These are phyloP conservation scores for Drosophila pseudotakahashii DNA, from an alignment of 2,888 invertebrate genomes.

Conservation along the genomic window DNA sequence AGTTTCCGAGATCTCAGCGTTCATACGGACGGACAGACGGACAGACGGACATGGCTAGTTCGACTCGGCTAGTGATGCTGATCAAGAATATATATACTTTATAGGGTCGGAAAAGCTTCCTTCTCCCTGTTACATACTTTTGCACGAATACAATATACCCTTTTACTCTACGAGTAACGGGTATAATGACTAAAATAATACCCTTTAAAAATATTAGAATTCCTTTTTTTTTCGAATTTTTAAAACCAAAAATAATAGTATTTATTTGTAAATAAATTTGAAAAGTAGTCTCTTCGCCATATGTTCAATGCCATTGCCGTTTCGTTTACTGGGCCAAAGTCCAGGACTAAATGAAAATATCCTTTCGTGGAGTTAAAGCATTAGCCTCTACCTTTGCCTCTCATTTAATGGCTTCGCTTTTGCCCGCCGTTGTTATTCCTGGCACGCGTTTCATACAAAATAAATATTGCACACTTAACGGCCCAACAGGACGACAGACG, in stretches of 20 bases:
- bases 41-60: too few species aligned
- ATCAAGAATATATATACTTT: too few species aligned
- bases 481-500: constrained; percentile 44
- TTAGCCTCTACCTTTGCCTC: constrained; percentile 41
- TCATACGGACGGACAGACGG: too few species aligned
- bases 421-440: constrained; percentile 53
- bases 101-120: too few species aligned
- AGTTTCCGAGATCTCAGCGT: too few species aligned
- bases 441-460: constrained; percentile 76
- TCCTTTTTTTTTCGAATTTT: not conserved
- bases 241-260: not conserved
- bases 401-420: constrained; percentile 66
- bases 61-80: too few species aligned
- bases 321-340: not conserved
- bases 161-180: too few species aligned
- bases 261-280: too few species aligned
- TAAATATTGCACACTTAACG: constrained; percentile 79
- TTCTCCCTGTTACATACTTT: too few species aligned
- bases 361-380: constrained; percentile 9
- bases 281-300: too few species aligned
- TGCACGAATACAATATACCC: too few species aligned
- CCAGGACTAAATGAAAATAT: constrained; percentile 2
- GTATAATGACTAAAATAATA: constrained; percentile 5
- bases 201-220: not conserved
- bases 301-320: fast-evolving